phyloP scores from a whole-genome alignment of 2,797 vertebrate species.

The Pseudochirops cupreus region DNA sequence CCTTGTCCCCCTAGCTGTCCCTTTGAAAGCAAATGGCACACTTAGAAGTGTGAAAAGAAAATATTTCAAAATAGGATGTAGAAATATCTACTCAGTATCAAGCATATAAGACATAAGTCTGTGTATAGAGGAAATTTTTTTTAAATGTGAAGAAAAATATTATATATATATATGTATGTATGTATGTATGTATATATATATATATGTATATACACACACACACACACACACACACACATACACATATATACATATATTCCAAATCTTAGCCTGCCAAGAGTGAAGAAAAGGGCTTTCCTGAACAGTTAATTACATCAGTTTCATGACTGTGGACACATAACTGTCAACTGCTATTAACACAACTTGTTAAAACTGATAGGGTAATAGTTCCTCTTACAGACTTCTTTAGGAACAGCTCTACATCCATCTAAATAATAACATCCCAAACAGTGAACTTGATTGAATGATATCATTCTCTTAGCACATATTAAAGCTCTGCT shows the following conservation, averaged over 20 bases:
- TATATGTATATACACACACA: too few species aligned
- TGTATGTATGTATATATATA: too few species aligned
- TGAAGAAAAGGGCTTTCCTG: slow-evolving; percentile 39
- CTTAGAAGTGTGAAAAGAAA: slow-evolving; percentile 78
- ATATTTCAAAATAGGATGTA: slow-evolving; percentile 77
- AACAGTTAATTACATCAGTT: accelerated
- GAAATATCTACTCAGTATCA: slow-evolving; percentile 75
- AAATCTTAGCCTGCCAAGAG: background rate
- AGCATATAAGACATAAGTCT: slow-evolving; percentile 45
- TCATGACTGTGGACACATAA: background rate
- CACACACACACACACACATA: too few species aligned
- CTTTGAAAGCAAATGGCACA: slow-evolving; percentile 4
- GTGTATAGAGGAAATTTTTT: background rate
- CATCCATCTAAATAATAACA: background rate
- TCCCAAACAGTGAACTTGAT: background rate
- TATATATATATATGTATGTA: too few species aligned
- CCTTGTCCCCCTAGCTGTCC: background rate
- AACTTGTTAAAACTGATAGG: background rate
- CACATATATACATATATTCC: too few species aligned
- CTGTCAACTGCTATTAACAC: background rate
- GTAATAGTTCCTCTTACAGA: slow-evolving; percentile 2
- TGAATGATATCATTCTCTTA: background rate
- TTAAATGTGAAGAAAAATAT: background rate
- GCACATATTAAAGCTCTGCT: background rate
- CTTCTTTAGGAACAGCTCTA: background rate